These are phyloP conservation scores for Protophormia terraenovae DNA, from an alignment of 2,888 invertebrate species.

Conservation along the genomic window DNA sequence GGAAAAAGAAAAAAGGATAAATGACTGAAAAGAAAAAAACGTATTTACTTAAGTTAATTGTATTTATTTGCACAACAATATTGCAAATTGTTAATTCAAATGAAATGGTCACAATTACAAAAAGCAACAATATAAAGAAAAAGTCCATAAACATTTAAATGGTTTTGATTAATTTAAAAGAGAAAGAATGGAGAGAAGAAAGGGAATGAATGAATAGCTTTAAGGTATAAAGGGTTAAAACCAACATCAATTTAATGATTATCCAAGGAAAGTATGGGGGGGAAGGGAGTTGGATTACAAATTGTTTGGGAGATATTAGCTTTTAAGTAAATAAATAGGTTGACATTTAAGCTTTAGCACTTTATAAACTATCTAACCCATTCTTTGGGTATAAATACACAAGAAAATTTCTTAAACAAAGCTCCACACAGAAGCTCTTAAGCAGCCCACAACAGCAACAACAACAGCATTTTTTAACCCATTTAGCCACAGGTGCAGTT, in stretches of 20 bases:
- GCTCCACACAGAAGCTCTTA: constrained; percentile 58
- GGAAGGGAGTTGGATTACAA: background rate
- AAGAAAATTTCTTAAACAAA: constrained; percentile 3
- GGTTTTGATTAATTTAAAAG: background rate
- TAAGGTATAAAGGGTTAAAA: constrained; percentile 35
- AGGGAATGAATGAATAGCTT: background rate
- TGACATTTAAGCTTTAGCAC: constrained; percentile 67
- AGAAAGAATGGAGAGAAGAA: background rate
- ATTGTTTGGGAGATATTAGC: background rate
- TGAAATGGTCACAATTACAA: constrained; percentile 45
- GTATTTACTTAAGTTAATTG: constrained; percentile 71
- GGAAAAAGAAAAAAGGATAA: background rate
- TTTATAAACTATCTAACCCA: constrained; percentile 59
- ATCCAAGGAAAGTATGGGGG: background rate
- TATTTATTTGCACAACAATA: constrained; percentile 69
- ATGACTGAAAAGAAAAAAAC: background rate
- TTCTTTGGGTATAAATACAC: too few relatives aligned
- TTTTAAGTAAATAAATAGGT: constrained; percentile 55
- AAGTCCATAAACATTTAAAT: background rate
- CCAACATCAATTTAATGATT: constrained; percentile 38
- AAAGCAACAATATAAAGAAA: background rate
- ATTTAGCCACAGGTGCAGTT: constrained; percentile 69
- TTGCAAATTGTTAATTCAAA: constrained; percentile 62
- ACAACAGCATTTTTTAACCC: constrained; percentile 60
- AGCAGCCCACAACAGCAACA: constrained; percentile 29